phyloP scores from a whole-genome alignment of 2,888 invertebrate genomes.

The Capitulum mitella region DNA sequence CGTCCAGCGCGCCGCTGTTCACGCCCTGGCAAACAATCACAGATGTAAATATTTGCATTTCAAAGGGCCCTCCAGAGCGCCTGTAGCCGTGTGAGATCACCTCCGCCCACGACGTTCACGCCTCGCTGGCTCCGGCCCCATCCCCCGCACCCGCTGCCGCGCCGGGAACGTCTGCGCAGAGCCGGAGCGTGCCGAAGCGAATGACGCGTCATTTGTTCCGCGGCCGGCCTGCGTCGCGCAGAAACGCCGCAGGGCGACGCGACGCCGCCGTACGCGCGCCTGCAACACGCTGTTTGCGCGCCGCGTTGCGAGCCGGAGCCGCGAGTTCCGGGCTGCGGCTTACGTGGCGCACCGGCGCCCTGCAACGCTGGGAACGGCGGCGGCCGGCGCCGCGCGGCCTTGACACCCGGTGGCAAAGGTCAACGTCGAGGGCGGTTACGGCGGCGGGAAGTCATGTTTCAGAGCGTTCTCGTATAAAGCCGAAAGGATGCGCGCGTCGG shows the following conservation, averaged over 20 bases:
- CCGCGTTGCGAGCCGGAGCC: neutral
- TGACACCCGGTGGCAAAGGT: neutral
- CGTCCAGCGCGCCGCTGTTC: too few relatives aligned
- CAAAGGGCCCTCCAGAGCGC: too few relatives aligned
- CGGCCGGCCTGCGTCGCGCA: too few relatives aligned
- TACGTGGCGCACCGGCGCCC: neutral
- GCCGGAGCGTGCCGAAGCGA: neutral
- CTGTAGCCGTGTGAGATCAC: too few relatives aligned
- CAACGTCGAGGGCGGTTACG: neutral
- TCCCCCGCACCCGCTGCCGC: too few relatives aligned
- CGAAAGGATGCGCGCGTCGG: neutral
- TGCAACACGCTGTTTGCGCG: neutral
- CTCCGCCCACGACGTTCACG: too few relatives aligned
- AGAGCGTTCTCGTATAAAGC: neutral
- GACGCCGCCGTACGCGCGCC: neutral
- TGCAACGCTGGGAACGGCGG: constrained; percentile 11
- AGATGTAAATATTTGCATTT: too few relatives aligned
- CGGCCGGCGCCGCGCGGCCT: neutral
- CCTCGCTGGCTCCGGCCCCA: too few relatives aligned
- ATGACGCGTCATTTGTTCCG: neutral
- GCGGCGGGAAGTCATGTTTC: neutral
- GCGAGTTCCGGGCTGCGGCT: neutral
- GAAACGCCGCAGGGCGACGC: neutral
- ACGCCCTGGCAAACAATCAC: too few relatives aligned
- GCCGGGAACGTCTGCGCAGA: too few relatives aligned